Percentiles rank a stretch among this genome's conserved stretches.
phyloP scores from a whole-genome alignment of 2,888 invertebrate genomes.

The Euzophera pinguis region DNA sequence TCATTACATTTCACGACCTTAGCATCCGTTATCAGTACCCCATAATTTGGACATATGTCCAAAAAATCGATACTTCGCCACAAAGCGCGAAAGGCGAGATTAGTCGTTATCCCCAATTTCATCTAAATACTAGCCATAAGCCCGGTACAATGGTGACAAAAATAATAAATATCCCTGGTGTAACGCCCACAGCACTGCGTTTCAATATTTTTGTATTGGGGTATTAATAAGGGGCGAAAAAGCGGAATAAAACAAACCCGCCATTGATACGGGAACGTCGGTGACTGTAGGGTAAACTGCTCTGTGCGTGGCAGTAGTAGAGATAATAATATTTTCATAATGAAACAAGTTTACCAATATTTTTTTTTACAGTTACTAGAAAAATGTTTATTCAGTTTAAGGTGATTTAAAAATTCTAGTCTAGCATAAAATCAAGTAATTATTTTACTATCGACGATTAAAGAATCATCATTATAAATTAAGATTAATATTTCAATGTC shows the following conservation, averaged over 20 bases:
- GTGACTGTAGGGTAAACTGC: conserved; percentile 16
- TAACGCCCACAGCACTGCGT: conserved; percentile 58
- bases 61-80: conserved; percentile 63
- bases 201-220: conserved; percentile 70
- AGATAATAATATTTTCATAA: no score
- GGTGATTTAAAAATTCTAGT: no score
- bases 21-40: neutral
- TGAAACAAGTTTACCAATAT: no score
- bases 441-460: no score
- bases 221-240: conserved; percentile 57
- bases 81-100: conserved; percentile 58
- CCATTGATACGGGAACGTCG: conserved; percentile 12
- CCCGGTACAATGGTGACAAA: conserved; percentile 75
- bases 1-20: no score
- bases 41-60: conserved; percentile 9
- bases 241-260: conserved; percentile 56
- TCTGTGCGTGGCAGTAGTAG: neutral
- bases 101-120: conserved; percentile 77
- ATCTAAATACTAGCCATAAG: conserved; percentile 77
- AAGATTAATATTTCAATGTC: no score
- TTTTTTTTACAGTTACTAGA: no score
- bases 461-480: no score
- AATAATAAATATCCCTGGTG: conserved; percentile 73
- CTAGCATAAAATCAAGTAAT: no score
- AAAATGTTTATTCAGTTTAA: no score